Evolutionary conservation across 2,888 invertebrate species (phyloP).

Genomic region (Portevinia maculata): DNA sequence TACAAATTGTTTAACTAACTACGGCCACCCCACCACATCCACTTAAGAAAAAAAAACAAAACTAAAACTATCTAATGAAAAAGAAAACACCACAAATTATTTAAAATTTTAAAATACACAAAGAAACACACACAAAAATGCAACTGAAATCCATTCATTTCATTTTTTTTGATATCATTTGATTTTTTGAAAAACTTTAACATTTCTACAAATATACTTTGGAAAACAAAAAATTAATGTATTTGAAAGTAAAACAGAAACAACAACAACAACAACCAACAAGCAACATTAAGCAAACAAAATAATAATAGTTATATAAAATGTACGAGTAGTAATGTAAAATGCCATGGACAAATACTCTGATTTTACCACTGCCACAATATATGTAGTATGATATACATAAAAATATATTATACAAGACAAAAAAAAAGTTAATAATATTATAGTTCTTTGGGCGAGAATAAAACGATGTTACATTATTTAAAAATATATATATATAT

Average conservation of each 20-base stretch:
- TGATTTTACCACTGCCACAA: constrained; percentile 79
- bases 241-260: constrained; percentile 68
- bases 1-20: constrained; percentile 68
- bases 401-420: constrained; percentile 73
- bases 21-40: constrained; percentile 74
- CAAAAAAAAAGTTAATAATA: constrained; percentile 75
- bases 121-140: constrained; percentile 45
- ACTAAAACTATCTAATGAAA: constrained; percentile 36
- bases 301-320: constrained; percentile 69
- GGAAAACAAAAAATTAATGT: constrained; percentile 39
- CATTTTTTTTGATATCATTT: neutral
- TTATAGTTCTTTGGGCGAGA: constrained; percentile 83
- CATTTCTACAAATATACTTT: constrained; percentile 56
- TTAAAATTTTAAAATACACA: constrained; percentile 55
- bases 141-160: constrained; percentile 44
- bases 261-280: constrained; percentile 32
- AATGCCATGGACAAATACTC: constrained; percentile 78
- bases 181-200: constrained; percentile 62
- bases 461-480: constrained; percentile 83
- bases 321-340: constrained; percentile 75
- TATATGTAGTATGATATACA: constrained; percentile 75
- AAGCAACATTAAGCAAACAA: constrained; percentile 68
- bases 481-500: constrained; percentile 81
- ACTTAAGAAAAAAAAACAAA: constrained; percentile 75
- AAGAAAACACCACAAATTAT: constrained; percentile 74